Percentiles rank a stretch among this genome's conserved stretches.
These are phyloP conservation scores for Spinus olivaceus DNA, from an alignment of 2,797 vertebrate species.

Conservation along the genomic window DNA sequence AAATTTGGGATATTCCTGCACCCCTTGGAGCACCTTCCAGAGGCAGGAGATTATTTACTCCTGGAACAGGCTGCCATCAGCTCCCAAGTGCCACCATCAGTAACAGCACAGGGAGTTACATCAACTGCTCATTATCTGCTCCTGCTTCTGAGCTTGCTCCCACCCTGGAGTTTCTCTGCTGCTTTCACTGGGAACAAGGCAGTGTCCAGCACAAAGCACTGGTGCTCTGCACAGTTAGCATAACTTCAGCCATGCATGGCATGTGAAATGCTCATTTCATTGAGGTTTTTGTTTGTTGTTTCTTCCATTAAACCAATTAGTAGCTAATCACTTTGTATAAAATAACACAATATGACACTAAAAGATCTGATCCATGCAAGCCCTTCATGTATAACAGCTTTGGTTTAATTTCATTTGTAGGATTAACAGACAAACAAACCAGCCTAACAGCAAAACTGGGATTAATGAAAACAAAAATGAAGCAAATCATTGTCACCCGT, in stretches of 20 bases:
- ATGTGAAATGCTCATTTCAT: background rate
- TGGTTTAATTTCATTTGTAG: slow-evolving; percentile 4
- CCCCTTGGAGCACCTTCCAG: background rate
- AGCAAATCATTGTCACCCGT: background rate
- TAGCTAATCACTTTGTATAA: background rate
- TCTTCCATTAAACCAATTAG: slow-evolving; percentile 8
- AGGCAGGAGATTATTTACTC: background rate
- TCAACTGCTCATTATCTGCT: background rate
- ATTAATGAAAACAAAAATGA: background rate
- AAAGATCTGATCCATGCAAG: background rate
- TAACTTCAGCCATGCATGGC: background rate
- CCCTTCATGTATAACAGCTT: background rate
- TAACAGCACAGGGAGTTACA: background rate
- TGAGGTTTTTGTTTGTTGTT: background rate
- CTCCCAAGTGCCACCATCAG: background rate
- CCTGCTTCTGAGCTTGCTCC: background rate
- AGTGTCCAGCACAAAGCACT: background rate
- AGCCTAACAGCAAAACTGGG: background rate
- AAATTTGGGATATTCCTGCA: background rate
- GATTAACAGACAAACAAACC: slow-evolving; percentile 23
- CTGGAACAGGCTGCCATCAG: fast-evolving
- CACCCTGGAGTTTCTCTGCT: background rate
- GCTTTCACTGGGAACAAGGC: background rate
- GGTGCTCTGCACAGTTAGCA: background rate
- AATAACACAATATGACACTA: background rate